Conservation (phyloP, 2,113 vertebrate species). For the Hoplias malabaricus region DNA sequence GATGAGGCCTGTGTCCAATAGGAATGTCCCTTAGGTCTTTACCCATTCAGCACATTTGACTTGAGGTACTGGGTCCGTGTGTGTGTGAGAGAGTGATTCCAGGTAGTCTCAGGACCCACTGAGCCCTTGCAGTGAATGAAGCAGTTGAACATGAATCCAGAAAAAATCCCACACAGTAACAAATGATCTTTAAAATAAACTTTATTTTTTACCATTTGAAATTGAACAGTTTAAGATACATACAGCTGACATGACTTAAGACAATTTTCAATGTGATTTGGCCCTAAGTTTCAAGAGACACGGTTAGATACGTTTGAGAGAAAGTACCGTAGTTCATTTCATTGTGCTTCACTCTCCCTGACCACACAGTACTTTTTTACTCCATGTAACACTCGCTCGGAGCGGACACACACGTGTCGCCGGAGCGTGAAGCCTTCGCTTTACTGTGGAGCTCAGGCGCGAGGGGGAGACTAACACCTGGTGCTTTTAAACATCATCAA, state of each 20-base stretch:
- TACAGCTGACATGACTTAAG: slow-evolving; percentile 76
- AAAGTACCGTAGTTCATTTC: slow-evolving; percentile 64
- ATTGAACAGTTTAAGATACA: slow-evolving; percentile 80
- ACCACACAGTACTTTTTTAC: slow-evolving; percentile 51
- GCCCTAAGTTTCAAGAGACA: slow-evolving; percentile 74
- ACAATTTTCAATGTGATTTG: slow-evolving; percentile 76
- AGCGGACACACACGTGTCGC: slow-evolving; percentile 47
- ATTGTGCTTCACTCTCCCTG: slow-evolving; percentile 65
- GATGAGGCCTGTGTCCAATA: too few relatives aligned
- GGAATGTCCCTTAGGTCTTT: too few relatives aligned
- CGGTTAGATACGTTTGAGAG: slow-evolving; percentile 70
- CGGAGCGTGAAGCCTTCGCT: slow-evolving; percentile 41
- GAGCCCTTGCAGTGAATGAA: too few relatives aligned
- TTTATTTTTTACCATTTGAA: slow-evolving; percentile 79
- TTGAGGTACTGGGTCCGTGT: too few relatives aligned
- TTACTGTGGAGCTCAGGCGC: neutral
- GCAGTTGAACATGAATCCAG: slow-evolving; percentile 11
- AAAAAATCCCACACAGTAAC: neutral
- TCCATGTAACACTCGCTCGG: slow-evolving; percentile 36
- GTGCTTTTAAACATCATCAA: slow-evolving; percentile 56
- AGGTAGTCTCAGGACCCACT: too few relatives aligned
- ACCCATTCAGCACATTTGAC: too few relatives aligned
- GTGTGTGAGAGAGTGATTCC: too few relatives aligned
- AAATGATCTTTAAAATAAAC: slow-evolving; percentile 80
- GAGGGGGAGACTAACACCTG: slow-evolving; percentile 23